A percentile compares a stretch with the other conserved stretches of the same genome.
Evolutionary conservation across 2,888 invertebrate genomes (phyloP).

Genomic region (Scelioninae gen. 1): DNA sequence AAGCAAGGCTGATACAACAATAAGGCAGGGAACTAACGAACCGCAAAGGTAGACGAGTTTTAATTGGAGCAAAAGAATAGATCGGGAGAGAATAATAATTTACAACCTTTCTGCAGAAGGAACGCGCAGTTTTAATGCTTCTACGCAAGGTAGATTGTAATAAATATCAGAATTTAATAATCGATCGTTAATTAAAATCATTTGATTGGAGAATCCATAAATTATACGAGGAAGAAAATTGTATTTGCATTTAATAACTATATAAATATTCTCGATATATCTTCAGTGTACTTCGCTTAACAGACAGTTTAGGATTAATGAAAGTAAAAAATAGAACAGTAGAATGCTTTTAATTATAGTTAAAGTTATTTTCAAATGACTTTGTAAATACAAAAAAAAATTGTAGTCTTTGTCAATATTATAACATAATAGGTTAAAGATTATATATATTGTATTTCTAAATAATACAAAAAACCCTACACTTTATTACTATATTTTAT

Average conservation of each 20-base stretch:
- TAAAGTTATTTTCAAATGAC: no score
- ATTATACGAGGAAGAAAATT: slow-evolving; percentile 9
- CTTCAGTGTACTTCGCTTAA: not conserved
- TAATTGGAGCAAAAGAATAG: slow-evolving; percentile 70
- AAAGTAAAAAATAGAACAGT: not conserved
- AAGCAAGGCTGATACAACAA: slow-evolving; percentile 45
- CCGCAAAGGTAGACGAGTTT: slow-evolving; percentile 61
- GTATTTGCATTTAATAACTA: slow-evolving; percentile 34
- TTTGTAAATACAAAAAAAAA: not conserved
- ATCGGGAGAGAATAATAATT: slow-evolving; percentile 51
- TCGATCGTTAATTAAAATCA: slow-evolving; percentile 37
- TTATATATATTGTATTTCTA: no score
- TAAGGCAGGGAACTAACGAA: slow-evolving; percentile 46
- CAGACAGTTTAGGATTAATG: not conserved
- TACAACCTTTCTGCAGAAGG: slow-evolving; percentile 44
- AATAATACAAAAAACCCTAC: no score
- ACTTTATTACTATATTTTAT: no score
- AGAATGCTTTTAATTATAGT: not conserved
- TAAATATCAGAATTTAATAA: slow-evolving; percentile 51
- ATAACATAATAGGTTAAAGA: no score
- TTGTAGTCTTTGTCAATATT: not conserved
- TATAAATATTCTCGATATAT: not conserved
- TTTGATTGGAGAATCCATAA: slow-evolving; percentile 37
- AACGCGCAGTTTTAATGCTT: slow-evolving; percentile 32
- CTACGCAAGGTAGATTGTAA: slow-evolving; percentile 29